Evolutionary conservation across 2,888 invertebrate genomes (phyloP), one percentile per base, ranked within the genome.

Genomic region (Saturnia japonica): DNA sequence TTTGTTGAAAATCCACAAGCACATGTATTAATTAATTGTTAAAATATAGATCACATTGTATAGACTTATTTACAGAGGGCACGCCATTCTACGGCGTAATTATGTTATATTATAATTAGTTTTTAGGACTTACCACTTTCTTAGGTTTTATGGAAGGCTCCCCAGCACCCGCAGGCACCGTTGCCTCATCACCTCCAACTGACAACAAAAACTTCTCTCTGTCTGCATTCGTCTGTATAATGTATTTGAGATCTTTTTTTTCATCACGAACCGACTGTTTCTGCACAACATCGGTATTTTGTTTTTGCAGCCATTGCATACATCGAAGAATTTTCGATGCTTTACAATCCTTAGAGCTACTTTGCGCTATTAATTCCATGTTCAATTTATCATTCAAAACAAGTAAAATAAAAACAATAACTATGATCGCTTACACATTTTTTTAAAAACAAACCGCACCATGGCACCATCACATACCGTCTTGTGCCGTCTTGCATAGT

Each of bases 241-340:
- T 91, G 77, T 91, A 93, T 76, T 92, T 88, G 74, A 91, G 90
- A 77, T 93, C 91, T 75, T 92, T 91, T 74, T 89, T 86, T 75
- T 91, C 91, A 70, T 87, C 88, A 70, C 83, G 78, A 0, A 88
- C 83, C 54, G 87, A 78, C 72, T 89, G 90, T 71, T 88, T 88
- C 0, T 88, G 82, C 71, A 85, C 84, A 57, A 57, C 57, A 70
- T 85, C 81, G 71, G 84, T 87, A 71, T 91, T 91, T 74, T 94
- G 94, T 74, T 88, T 87, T 72, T 90, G 86, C 28, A 94, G 81
- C 94, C 94, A 94, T 74, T 91, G 88, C 76, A 87, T 75, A 74
- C 94, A 93, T 6, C 91, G 88, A 1, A 81, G 68, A 0, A 89
- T 71, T 75, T 54, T 71, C 69, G 28, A 57, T 25, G 57, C 25